These are phyloP conservation scores for Bombylius discolor DNA, from an alignment of 2,888 invertebrate genomes.

Conservation along the genomic window DNA sequence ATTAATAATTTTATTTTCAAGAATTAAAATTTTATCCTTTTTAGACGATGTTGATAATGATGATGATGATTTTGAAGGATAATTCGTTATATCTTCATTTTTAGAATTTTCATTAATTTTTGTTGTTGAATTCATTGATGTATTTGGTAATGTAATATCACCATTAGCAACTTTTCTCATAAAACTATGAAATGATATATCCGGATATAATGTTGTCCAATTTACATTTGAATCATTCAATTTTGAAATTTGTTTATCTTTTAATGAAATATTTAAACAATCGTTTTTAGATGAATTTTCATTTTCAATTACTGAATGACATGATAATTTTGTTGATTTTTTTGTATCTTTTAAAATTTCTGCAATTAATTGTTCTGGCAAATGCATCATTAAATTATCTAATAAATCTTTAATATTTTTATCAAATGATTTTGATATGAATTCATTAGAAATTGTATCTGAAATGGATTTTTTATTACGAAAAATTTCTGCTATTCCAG, in stretches of 20 bases:
- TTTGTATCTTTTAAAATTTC: background rate
- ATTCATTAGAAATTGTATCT: background rate
- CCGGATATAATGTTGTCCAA: background rate
- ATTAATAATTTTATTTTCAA: too few species aligned
- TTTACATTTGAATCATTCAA: background rate
- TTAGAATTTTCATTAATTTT: too few species aligned
- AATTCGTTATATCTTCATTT: too few species aligned
- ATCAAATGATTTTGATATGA: background rate
- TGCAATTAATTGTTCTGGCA: background rate
- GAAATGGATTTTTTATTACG: background rate
- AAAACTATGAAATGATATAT: background rate
- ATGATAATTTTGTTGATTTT: background rate
- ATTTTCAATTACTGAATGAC: background rate
- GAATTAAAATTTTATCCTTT: too few species aligned
- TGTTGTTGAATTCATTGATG: too few species aligned
- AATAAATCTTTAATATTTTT: conserved; percentile 47
- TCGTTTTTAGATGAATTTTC: background rate
- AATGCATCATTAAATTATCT: background rate
- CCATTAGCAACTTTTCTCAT: background rate
- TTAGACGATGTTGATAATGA: too few species aligned
- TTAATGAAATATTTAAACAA: too few species aligned
- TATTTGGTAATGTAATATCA: background rate
- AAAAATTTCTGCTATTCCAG: conserved; percentile 2
- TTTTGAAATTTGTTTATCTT: too few species aligned
- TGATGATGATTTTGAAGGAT: too few species aligned